Base-by-base conservation (phyloP, 2,888 invertebrate species). In the Melanostoma scalare region DNA sequence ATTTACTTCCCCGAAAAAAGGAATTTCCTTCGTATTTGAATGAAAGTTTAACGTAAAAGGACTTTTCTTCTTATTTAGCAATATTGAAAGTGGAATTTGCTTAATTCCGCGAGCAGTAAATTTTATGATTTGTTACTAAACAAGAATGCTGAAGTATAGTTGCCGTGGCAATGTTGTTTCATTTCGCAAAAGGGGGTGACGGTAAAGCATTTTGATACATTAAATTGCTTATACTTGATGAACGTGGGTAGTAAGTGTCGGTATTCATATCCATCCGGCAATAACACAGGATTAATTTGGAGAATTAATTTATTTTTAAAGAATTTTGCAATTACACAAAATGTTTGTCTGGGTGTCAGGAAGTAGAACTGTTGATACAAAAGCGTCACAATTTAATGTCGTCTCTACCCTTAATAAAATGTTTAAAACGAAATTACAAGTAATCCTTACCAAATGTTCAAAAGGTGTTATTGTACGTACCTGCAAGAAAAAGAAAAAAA, bases 81-180 rank as follows among this genome's bases (percentile, higher is more conserved):
- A 78, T 63, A 63, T 84, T 78, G 69, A 84, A 20, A 71, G 74
- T 44, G 69, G 68, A 78, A 78, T 78, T 84, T 50, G 63, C 38
- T 50, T 84, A 81, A 81, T 81, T 81, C 61, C 50, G 65, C 74
- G 78, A 74, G 74, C 56, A 69, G 73, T 74, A 74, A 74, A 78
- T 73, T 84, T 84, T 84, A 84, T 74, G 82, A 78, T 73, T 84
- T 78, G 63, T 65, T 74, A 40, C 46, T 9, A 36, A 60, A 20
- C 31, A 50, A 40, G 35, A 58, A 58, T 42, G 42, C 42, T 33
- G 33, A 61, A 36, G 6, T 61, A 31, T 50, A 9, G 6, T 3
- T 10, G 61, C 36, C 20, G 35, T 10, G 6, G 3, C 35, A 9
- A 9, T 8, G 20, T 35, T 61, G 58, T 10, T 31, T 60, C 33